Evolutionary conservation across 2,888 invertebrate genomes (phyloP).

Genomic region (Lampropteryx suffumata): DNA sequence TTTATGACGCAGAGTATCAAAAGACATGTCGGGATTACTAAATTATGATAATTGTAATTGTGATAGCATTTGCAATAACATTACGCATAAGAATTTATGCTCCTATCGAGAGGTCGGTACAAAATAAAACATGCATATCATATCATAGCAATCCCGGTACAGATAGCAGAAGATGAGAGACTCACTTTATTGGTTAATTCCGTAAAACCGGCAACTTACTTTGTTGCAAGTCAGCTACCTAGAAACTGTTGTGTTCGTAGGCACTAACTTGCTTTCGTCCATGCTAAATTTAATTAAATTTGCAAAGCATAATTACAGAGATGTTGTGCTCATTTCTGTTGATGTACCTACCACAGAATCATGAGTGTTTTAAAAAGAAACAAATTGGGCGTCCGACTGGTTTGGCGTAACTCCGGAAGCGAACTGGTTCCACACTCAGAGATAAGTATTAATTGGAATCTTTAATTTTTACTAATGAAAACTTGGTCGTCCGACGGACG

Average conservation of each 20-base stretch:
- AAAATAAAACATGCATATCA: constrained; percentile 27
- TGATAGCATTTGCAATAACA: constrained; percentile 22
- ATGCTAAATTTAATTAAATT: constrained; percentile 2
- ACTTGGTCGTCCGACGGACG: constrained; percentile 45
- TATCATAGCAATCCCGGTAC: not conserved
- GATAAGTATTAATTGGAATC: constrained; percentile 71
- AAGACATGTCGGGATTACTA: constrained; percentile 18
- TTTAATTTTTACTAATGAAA: constrained; percentile 72
- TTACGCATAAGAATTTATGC: constrained; percentile 24
- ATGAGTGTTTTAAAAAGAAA: constrained; percentile 47
- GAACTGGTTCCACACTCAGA: constrained; percentile 65
- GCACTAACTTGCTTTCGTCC: constrained; percentile 7
- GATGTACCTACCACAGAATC: constrained; percentile 18
- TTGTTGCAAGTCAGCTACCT: constrained; percentile 38
- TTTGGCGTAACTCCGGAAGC: constrained; percentile 79
- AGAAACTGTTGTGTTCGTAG: too few relatives aligned
- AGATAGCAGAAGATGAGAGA: constrained; percentile 35
- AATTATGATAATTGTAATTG: constrained; percentile 27
- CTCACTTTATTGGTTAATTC: constrained; percentile 44
- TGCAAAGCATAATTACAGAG: constrained; percentile 1
- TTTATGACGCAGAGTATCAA: constrained; percentile 15
- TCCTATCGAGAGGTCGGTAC: constrained; percentile 27
- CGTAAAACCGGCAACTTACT: constrained; percentile 36
- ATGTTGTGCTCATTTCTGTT: not conserved
- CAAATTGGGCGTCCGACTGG: constrained; percentile 60